A percentile compares a stretch with the other conserved stretches of the same genome.
These are phyloP conservation scores for Theocolax elegans DNA, from an alignment of 1,140 invertebrate genomes.

Conservation along the genomic window DNA sequence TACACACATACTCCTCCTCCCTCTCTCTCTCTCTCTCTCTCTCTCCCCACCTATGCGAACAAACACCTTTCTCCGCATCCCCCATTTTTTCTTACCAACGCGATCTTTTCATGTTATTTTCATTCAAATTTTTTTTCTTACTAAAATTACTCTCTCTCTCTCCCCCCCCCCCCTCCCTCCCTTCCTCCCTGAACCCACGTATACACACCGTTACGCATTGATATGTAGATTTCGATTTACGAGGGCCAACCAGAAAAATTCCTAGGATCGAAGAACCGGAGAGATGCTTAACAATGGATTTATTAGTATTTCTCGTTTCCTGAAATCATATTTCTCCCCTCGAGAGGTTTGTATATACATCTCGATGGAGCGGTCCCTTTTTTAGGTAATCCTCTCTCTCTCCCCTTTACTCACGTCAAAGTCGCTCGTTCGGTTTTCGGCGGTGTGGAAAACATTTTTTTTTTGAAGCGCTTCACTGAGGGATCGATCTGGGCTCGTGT, in stretches of 20 bases:
- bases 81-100: slow-evolving; percentile 40
- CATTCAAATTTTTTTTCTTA: neutral
- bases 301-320: slow-evolving; percentile 28
- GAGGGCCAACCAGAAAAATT: slow-evolving; percentile 3
- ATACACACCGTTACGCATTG: slow-evolving; percentile 4
- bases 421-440: neutral
- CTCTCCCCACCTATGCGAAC: too few species aligned
- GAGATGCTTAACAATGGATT: slow-evolving; percentile 31
- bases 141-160: neutral
- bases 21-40: too few species aligned
- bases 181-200: neutral
- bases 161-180: neutral
- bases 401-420: slow-evolving; percentile 19
- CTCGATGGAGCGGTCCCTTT: neutral
- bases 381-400: neutral
- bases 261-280: neutral
- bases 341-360: neutral
- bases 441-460: too few species aligned
- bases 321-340: slow-evolving; percentile 22
- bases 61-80: neutral
- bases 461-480: too few species aligned
- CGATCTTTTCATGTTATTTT: slow-evolving; percentile 2
- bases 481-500: too few species aligned
- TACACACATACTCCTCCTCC: too few species aligned
- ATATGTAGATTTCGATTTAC: slow-evolving; percentile 34